Base-by-base conservation (phyloP, 2,113 vertebrate genomes). In the Pogona vitticeps region DNA sequence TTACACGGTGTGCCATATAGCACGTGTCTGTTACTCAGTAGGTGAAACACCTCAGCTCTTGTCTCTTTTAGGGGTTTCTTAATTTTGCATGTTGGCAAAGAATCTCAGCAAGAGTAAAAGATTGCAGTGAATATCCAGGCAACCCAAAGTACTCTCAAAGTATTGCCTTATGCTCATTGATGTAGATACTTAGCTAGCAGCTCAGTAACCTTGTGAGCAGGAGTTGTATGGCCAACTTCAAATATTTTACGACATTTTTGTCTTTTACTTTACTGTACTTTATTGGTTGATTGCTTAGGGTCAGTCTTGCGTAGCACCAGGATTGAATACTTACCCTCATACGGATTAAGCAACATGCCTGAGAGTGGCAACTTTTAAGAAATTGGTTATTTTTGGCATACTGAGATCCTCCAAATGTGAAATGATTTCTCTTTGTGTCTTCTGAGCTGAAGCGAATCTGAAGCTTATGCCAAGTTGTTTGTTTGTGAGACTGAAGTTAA, bases 391-490 rank as follows among this genome's bases (percentile, higher is more conserved):
- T 82, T 94, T 89, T 94, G 90, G 93, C 92, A 91, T 87, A 90
- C 91, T 94, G 84, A 87, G 94, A 89, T 89, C 93, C 92, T 92
- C 94, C 88, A 94, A 86, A 92, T 93, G 86, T 92, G 90, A 95
- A 95, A 93, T 91, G 17, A 91, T 92, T 95, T 95, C 92, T 92
- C 94, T 96, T 93, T 92, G 91, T 95, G 81, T 95, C 46, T 68
- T 76, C 71, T 94, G 89, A 92, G 84, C 92, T 92, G 67, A 94
- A 96, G 90, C 84, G 78, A 75, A 94, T 95, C 93, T 93, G 88
- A 94, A 95, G 89, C 95, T 92, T 91, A 88, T 89, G 82, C 21
- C 9, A 17, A 10, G 20, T 65, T 65, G 61, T 65, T 6, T 65
- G 20, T 92, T 85, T 89, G 88, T 85, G 88, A 85, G 92, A 91